These are phyloP conservation scores for Diaperis boleti DNA, from an alignment of 2,888 invertebrate species.

Conservation along the genomic window DNA sequence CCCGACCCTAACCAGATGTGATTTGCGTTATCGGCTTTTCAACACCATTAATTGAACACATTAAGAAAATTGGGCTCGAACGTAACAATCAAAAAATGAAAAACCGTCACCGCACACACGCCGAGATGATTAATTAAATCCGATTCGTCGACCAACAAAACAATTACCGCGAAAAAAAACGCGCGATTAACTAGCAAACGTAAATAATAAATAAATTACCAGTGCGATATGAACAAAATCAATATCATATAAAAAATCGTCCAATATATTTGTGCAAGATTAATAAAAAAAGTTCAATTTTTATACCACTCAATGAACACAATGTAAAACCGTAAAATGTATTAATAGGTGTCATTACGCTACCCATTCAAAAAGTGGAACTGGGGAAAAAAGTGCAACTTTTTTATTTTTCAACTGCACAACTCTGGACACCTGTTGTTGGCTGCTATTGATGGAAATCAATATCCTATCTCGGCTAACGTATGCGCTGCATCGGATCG, in stretches of 20 bases:
- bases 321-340: constrained; percentile 62
- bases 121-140: constrained; percentile 29
- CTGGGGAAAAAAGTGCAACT: constrained; percentile 54
- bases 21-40: constrained; percentile 19
- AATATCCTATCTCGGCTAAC: constrained; percentile 54
- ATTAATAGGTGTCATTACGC: constrained; percentile 65
- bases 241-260: constrained; percentile 33
- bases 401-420: constrained; percentile 55
- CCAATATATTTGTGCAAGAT: constrained; percentile 56
- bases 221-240: constrained; percentile 27
- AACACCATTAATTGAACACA: constrained; percentile 23
- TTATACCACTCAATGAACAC: constrained; percentile 59
- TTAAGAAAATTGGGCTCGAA: constrained; percentile 24
- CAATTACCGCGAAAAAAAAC: constrained; percentile 20
- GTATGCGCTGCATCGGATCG: constrained; percentile 37
- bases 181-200: constrained; percentile 33
- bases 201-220: constrained; percentile 38
- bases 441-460: constrained; percentile 60
- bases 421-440: constrained; percentile 62
- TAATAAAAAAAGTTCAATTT: constrained; percentile 60
- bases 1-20: not conserved
- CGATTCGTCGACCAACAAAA: constrained; percentile 30
- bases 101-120: constrained; percentile 24
- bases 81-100: constrained; percentile 22
- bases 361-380: constrained; percentile 60